Evolutionary conservation across 2,888 invertebrate genomes (phyloP), one percentile per base, ranked within the genome.

Genomic region (Cantharis nigra): DNA sequence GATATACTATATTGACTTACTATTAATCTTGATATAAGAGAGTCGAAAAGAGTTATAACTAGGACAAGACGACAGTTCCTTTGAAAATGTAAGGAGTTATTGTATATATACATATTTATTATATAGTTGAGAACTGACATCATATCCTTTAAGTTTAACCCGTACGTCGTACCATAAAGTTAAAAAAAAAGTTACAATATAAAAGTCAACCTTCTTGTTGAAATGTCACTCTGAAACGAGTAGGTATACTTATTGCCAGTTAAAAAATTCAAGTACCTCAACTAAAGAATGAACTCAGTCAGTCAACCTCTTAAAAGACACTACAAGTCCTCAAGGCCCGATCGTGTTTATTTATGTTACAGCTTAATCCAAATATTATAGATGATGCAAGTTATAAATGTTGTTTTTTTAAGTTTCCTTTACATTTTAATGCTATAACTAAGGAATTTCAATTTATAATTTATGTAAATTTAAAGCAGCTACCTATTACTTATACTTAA

Each of bases 201-300:
- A 72, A 70, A 78, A 78, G 76, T 78, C 76, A 76, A 74, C 74
- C 78, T 74, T 73, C 78, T 76, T 76, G 74, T 76, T 78, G 69
- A 74, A 74, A 78, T 76, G 76, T 78, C 78, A 76, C 76, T 78
- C 74, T 64, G 72, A 67, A 72, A 30, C 65, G 75, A 78, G 78
- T 74, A 73, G 71, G 77, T 69, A 73, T 75, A 75, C 78, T 78
- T 78, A 78, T 76, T 78, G 78, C 78, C 78, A 71, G 76, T 76
- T 78, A 78, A 76, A 76, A 78, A 76, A 78, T 71, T 78, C 76
- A 72, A 78, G 78, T 73, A 76, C 76, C 74, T 72, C 64, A 70
- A 69, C 63, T 72, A 78, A 72, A 70, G 76, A 75, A 78, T 72
- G 63, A 74, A 75, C 72, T 28, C 33, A 72, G 76, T 67, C 78